phyloP scores from a whole-genome alignment of 2,797 vertebrate genomes.

The Cygnus olor region DNA sequence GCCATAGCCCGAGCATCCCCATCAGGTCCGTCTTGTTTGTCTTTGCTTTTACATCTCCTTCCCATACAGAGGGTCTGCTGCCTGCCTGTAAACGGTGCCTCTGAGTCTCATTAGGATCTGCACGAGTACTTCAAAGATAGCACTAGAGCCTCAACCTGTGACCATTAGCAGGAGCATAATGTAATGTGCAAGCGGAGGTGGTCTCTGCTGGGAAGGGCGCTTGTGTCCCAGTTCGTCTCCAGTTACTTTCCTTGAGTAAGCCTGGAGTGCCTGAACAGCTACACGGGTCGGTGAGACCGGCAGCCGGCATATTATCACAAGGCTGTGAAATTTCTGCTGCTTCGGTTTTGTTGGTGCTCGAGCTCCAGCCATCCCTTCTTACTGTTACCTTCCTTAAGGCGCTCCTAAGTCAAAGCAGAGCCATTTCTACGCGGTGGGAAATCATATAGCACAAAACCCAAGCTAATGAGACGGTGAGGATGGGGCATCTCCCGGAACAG shows the following conservation, averaged over 20 bases:
- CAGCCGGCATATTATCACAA: not conserved
- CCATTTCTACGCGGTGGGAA: not conserved
- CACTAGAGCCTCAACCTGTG: not conserved
- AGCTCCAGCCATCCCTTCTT: not conserved
- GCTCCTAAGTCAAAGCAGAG: not conserved
- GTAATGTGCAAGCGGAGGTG: not conserved
- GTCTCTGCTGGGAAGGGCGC: not conserved
- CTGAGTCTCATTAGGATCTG: not conserved
- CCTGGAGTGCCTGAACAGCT: not conserved
- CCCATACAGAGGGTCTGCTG: not conserved
- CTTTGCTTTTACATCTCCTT: not conserved
- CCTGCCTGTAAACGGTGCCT: not conserved
- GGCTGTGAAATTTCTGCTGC: not conserved
- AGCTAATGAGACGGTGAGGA: not conserved
- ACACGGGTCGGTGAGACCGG: accelerated
- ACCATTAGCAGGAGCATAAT: not conserved
- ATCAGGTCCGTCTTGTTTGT: not conserved
- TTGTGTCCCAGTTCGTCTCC: not conserved
- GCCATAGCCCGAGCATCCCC: not conserved
- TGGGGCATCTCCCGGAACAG: not conserved
- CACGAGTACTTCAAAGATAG: not conserved
- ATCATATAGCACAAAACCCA: not conserved
- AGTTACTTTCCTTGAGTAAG: not conserved
- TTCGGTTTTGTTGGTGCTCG: not conserved
- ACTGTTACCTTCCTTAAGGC: not conserved